Evolutionary conservation across 2,113 vertebrate genomes (phyloP), one percentile per base, ranked within the genome.

Genomic region (Sula dactylatra): DNA sequence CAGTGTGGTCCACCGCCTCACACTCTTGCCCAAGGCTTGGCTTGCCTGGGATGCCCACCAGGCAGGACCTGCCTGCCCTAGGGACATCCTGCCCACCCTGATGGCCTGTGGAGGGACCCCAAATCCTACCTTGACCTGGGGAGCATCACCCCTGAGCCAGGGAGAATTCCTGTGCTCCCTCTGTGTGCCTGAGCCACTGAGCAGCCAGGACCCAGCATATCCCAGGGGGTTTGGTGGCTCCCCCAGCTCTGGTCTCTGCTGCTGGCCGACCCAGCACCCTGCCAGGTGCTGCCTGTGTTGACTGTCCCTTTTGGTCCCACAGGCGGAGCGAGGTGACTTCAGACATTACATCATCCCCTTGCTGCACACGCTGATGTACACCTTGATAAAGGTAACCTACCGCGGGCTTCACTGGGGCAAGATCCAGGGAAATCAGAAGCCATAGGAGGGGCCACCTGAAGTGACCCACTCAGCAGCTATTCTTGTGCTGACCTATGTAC

Each of bases 351-450:
- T 99, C 96, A 98, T 99, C 47, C 99, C 99, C 17, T 92, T 99
- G 97, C 98, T 99, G 72, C 99, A 99, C 97, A 99, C 99, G 0
- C 98, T 99, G 64, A 99, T 99, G 98, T 99, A 99, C 24, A 97
- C 99, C 64, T 83, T 99, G 73, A 97, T 98, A 50, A 99, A 99
- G 99, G 99, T 99, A 97, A 97, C 2, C 69, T 96, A 55, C 44
- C 1, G 0, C 0, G 4, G 64, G 29, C 27, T 34, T 34, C 3
- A 0, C 34, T 31, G 18, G 38, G 86, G n/a, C 8, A 36, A 42
- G 50, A 32, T 6, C 45, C 9, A 9, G 49, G 71, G 73, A 29
- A 49, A 62, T 2, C 32, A 31, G 10, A 47, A 66, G 19, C 38
- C 62, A 24, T 25, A 4, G 64, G 26, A 85, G 25, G 16, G 34